Conservation (phyloP, 23 tunicate species). For the Halocynthia aurantium region DNA sequence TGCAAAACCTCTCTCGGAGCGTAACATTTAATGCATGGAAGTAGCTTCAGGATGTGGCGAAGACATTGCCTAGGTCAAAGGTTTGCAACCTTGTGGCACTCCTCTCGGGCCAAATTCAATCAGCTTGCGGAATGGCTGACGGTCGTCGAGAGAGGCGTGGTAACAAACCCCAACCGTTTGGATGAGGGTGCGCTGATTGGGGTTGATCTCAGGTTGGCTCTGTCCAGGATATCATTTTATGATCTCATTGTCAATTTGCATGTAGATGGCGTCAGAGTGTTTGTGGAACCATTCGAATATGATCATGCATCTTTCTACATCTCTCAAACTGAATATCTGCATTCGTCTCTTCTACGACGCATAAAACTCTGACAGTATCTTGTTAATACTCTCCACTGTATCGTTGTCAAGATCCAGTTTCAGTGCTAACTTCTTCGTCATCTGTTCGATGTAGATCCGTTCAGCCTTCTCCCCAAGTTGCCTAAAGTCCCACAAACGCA, state of each 20-base stretch:
- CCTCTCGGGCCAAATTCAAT: no score
- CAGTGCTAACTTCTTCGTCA: constrained; percentile 33
- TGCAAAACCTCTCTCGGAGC: no score
- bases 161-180: constrained; percentile 62
- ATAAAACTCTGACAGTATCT: constrained; percentile 40
- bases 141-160: constrained; percentile 42
- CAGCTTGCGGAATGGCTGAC: constrained; percentile 28
- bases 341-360: constrained; percentile 39
- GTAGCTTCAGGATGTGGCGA: no score
- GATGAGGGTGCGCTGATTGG: constrained; percentile 26
- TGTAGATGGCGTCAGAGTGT: constrained; percentile 4
- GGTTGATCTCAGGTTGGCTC: constrained; percentile 8
- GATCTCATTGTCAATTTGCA: constrained; percentile 23
- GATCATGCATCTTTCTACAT: no score
- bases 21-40: no score
- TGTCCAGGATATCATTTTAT: constrained; percentile 3
- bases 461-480: constrained; percentile 44
- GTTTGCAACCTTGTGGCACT: no score
- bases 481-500: constrained; percentile 39
- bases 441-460: constrained; percentile 52
- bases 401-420: constrained; percentile 16
- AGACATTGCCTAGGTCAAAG: no score
- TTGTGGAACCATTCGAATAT: constrained; percentile 58
- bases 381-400: no score
- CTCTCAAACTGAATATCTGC: constrained; percentile 65